Base-by-base conservation (phyloP, 2,797 vertebrate genomes). In the Lutjanus campechanus region DNA sequence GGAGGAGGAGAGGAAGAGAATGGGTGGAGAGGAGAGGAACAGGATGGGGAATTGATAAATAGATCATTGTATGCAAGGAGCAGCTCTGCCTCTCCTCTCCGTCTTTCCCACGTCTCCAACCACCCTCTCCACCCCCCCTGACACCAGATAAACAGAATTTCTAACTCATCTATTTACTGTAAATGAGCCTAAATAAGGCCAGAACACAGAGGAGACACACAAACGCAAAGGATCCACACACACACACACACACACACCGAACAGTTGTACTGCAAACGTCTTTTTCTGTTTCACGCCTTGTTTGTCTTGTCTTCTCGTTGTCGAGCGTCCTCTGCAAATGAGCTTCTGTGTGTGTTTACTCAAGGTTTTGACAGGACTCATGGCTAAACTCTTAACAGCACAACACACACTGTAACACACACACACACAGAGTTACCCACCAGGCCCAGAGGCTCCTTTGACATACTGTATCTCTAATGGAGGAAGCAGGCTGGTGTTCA, bases 1-100 rank as follows among this genome's bases (percentile, higher is more conserved):
- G 85, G 83, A 88, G 89, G 87, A 86, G 86, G 77, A 84, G 79
- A 80, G 66, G 75, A 36, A 85, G 74, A 79, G 78, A 84, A 86
- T 68, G 85, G 84, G 85, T 69, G 82, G 86, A 88, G 85, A 76
- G 82, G 69, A 84, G 84, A 56, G 82, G 68, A 76, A 62, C 51
- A 81, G 83, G 80, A 90, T 29, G 64, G 88, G 91, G 91, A 90
- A 88, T 89, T 92, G 92, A 91, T 92, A 90, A 93, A 88, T 86
- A 91, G 92, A 92, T 92, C 90, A 94, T 92, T 93, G 92, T 92
- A 83, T 89, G 89, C 90, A 43, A 22, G 76, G 77, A 90, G 83
- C 85, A 46, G 64, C 80, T 86, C 87, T 79, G 70, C 79, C 73
- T 88, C 84, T 81, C 80, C 73, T 79, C 72, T 83, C 44, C 19